A percentile compares a stretch with the other conserved stretches of the same genome.
These are phyloP conservation scores for Toxotes lorentzi DNA, from an alignment of 2,797 vertebrate genomes.

Conservation along the genomic window DNA sequence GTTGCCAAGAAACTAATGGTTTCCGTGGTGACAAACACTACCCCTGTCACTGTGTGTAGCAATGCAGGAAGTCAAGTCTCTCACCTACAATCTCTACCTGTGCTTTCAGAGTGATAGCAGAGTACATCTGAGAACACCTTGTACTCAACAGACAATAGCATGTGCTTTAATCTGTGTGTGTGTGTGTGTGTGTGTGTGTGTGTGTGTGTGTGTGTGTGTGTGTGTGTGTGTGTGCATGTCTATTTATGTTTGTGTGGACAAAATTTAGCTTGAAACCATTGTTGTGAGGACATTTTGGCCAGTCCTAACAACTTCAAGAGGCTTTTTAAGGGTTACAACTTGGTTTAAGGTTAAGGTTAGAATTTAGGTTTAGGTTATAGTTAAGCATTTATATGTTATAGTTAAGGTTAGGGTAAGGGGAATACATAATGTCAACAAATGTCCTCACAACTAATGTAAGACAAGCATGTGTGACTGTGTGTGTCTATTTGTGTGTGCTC, in stretches of 20 bases:
- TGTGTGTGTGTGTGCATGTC: no score
- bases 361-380: no score
- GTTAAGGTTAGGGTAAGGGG: no score
- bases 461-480: neutral
- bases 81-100: slow-evolving; percentile 50
- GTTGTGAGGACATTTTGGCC: no score
- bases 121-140: slow-evolving; percentile 31
- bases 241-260: no score
- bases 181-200: neutral
- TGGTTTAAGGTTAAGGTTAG: no score
- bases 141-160: slow-evolving; percentile 40
- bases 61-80: slow-evolving; percentile 79
- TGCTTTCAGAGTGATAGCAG: slow-evolving; percentile 35
- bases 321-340: no score
- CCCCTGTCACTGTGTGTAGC: slow-evolving; percentile 85
- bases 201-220: neutral
- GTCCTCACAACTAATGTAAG: no score
- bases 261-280: no score
- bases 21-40: slow-evolving; percentile 90
- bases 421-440: no score
- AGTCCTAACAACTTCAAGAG: no score
- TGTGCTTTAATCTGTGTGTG: neutral
- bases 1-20: slow-evolving; percentile 95
- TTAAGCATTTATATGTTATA: no score
- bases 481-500: neutral